These are phyloP conservation scores for Drosophila subsilvestris DNA, from an alignment of 2,888 invertebrate species.

Conservation along the genomic window DNA sequence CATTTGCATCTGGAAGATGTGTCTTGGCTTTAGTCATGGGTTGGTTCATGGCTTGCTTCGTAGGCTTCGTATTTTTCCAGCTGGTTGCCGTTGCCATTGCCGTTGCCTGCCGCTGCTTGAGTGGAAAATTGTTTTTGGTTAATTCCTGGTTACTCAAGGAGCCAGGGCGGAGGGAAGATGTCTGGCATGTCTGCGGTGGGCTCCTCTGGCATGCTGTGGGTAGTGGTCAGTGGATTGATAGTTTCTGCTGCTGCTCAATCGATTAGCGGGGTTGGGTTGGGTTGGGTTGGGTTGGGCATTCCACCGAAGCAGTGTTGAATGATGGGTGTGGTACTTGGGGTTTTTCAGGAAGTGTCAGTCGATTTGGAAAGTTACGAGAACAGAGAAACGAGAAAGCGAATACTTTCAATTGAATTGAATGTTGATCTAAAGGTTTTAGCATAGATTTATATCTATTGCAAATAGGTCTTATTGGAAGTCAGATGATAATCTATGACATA, in stretches of 20 bases:
- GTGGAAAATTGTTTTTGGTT: slow-evolving; percentile 75
- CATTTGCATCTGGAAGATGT: slow-evolving; percentile 73
- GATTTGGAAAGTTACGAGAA: no score
- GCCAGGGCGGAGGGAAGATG: slow-evolving; percentile 19
- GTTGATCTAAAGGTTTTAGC: no score
- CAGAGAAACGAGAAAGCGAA: no score
- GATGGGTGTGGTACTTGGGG: background rate
- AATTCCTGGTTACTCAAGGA: slow-evolving; percentile 61
- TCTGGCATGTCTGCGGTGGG: slow-evolving; percentile 33
- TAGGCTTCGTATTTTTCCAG: slow-evolving; percentile 59
- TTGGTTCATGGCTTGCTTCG: slow-evolving; percentile 59
- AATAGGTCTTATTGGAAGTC: no score
- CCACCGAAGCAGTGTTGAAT: background rate
- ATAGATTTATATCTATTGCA: no score
- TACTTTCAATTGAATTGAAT: no score
- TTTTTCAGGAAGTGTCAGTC: no score
- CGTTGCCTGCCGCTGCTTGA: slow-evolving; percentile 67
- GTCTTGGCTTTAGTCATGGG: slow-evolving; percentile 50
- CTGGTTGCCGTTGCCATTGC: slow-evolving; percentile 52
- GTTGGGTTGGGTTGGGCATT: no score
- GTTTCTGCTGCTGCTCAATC: slow-evolving; percentile 7
- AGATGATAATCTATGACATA: no score
- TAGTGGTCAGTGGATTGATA: slow-evolving; percentile 25
- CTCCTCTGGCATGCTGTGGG: slow-evolving; percentile 62
- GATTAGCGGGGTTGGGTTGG: slow-evolving; percentile 7